Base-by-base conservation (phyloP, 1,140 invertebrate genomes). In the Pseudoatta argentina region DNA sequence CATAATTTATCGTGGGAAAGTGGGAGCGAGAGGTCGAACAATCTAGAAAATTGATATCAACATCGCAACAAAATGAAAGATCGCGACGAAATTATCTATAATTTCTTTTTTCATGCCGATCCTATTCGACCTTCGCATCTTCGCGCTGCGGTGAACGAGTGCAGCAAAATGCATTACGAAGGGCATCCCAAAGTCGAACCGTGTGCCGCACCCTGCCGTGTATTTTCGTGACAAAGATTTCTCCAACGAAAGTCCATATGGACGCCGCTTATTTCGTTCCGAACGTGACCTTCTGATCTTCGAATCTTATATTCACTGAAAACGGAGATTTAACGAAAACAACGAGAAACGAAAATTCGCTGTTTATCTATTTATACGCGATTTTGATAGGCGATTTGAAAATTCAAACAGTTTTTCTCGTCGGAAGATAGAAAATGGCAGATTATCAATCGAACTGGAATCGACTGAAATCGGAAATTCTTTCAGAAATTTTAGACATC, bases 151-250 rank as follows among this genome's bases (percentile, higher is more conserved):
- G 14, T 3, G 48, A 14, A 51, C 48, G 18, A 8, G 10, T n/a
- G 24, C 21, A 44, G 6, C n/a, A 14, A 83, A 34, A 73, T 48
- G 57, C 61, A 59, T 44, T 18, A 1, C 48, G 4, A 14, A 81
- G 4, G 21, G 18, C 6, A 18, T n/a, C n/a, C 39, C 18, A 24
- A 24, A 59, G 57, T 30, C 34, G 34, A 16, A 44, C 6, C 27
- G 67, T 61, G 39, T 44, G 79, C 69, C 79, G 79, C 79, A 83
- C 69, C 57, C 55, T 75, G 39, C 18, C 18, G 34, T 34, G n/a
- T 64, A 69, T 55, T 79, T 69, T 34, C 24, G 24, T 63, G 39
- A 73, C 34, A 63, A 63, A 73, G 30, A n/a, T 72, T 39, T 39
- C 55, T 4, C 53, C 3, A 24, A 48, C 34, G 55, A 72, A 27